Percentiles rank a stretch among this genome's conserved stretches.
These are phyloP conservation scores for Catagonus wagneri DNA, from an alignment of 2,113 vertebrate species.

Conservation along the genomic window DNA sequence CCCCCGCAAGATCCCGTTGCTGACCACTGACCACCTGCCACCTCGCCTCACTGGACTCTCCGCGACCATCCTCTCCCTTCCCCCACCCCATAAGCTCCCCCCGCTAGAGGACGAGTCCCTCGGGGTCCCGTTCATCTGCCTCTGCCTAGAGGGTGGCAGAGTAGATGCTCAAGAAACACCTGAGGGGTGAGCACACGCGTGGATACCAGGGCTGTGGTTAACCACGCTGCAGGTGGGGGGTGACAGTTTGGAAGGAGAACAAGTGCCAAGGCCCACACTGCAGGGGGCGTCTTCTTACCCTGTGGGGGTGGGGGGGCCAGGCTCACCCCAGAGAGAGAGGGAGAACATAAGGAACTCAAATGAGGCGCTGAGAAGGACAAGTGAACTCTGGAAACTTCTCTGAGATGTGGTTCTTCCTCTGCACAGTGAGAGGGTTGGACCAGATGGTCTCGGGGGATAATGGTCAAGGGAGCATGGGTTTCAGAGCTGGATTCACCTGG, in stretches of 20 bases:
- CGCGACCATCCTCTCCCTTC: no score
- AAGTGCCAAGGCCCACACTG: neutral
- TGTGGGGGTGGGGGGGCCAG: neutral
- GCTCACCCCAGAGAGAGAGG: neutral
- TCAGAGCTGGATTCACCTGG: neutral
- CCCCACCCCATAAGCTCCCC: neutral
- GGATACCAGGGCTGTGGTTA: neutral
- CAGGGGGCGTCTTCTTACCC: neutral
- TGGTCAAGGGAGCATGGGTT: neutral
- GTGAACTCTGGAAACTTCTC: neutral
- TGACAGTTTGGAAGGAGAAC: neutral
- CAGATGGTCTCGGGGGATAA: rapidly evolving
- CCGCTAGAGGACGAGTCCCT: neutral
- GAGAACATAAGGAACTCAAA: neutral
- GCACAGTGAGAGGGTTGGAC: neutral
- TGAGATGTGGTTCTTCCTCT: neutral
- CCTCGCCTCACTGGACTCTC: rapidly evolving
- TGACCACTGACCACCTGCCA: neutral
- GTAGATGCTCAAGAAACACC: neutral
- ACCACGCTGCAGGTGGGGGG: rapidly evolving
- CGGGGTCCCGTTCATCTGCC: neutral
- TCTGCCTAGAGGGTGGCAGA: rapidly evolving
- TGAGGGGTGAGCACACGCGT: rapidly evolving
- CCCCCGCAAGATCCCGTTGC: neutral
- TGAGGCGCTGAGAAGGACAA: neutral